A percentile compares a stretch with the other conserved stretches of the same genome.
Conservation (phyloP, 2,797 vertebrate species). For the Capromys pilorides region DNA sequence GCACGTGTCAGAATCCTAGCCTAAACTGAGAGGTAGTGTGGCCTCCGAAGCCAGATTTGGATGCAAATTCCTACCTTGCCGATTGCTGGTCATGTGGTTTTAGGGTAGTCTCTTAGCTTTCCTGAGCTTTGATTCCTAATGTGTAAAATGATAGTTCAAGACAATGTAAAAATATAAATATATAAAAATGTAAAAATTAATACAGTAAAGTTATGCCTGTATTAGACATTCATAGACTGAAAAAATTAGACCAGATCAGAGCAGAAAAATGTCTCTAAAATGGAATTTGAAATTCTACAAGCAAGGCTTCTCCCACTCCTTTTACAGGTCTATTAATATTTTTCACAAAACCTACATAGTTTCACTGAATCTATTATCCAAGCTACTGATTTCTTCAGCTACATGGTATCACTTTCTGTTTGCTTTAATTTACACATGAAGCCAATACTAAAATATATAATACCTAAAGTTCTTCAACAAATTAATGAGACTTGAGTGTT, state of each 20-base stretch:
- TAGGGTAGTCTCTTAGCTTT: neutral
- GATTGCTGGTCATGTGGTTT: slow-evolving; percentile 20
- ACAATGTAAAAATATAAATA: slow-evolving; percentile 20
- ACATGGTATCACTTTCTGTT: neutral
- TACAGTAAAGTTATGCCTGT: neutral
- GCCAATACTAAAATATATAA: neutral
- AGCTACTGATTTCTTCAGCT: neutral
- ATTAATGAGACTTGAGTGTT: neutral
- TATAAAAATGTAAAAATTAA: neutral
- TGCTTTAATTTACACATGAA: slow-evolving; percentile 19
- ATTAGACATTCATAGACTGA: slow-evolving; percentile 14
- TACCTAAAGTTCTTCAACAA: neutral
- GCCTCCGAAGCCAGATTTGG: neutral
- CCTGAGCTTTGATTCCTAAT: slow-evolving; percentile 44
- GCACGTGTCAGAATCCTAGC: neutral
- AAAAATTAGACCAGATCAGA: slow-evolving; percentile 4
- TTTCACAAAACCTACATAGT: neutral
- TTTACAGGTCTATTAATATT: neutral
- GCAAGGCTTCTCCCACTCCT: neutral
- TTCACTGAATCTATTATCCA: neutral
- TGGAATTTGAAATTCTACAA: slow-evolving; percentile 4
- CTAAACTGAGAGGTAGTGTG: neutral
- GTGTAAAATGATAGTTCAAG: neutral
- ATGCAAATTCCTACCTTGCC: neutral
- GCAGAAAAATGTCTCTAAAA: slow-evolving; percentile 45